Evolutionary conservation across 2,113 vertebrate species (phyloP), one percentile per base, ranked within the genome.

Genomic region (Loxodonta africana): DNA sequence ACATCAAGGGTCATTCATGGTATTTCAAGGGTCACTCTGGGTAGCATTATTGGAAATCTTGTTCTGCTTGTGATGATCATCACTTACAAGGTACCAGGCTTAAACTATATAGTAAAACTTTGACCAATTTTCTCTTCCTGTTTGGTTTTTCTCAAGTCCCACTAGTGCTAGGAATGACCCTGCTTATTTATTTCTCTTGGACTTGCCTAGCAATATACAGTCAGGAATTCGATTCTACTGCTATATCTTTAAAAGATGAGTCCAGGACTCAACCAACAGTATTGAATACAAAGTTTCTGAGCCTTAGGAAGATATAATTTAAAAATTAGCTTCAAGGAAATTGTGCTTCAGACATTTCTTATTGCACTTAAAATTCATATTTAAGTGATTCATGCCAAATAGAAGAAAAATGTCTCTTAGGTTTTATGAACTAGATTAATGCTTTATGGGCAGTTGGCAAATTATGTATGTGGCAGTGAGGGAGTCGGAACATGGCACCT

Each of bases 261-360:
- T 88, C 46, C 6, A 85, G 57, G 53, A 74, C 41, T 90, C 60
- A n/a, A 28, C 20, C 37, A 88, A 28, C 8, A 57, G 74, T 63
- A 8, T 46, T 81, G 4, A 6, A 84, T 57, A n/a, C 28, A 78
- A 23, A 33, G 33, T 37, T 89, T 18, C 18, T 60, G 26, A 88
- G 37, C 14, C 65, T 90, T 82, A 57, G 23, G 86, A 41, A 94
- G 92, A 85, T 37, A 4, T 8, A 71, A 82, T 65, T 92, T 95
- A 73, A 87, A 57, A 60, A 88, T 95, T 95, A 53, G 46, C 88
- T 84, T 84, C 23, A 44, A 62, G 65, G 57, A 87, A 95, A 96
- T 74, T 53, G 77, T 82, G 51, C 76, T 83, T 89, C 60, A 91
- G n/a, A n/a, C 51, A 85, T 93, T 91, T 97, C 21, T 78, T 83